phyloP scores from a whole-genome alignment of 1,140 invertebrate species.

The Melipona quadrifasciata region DNA sequence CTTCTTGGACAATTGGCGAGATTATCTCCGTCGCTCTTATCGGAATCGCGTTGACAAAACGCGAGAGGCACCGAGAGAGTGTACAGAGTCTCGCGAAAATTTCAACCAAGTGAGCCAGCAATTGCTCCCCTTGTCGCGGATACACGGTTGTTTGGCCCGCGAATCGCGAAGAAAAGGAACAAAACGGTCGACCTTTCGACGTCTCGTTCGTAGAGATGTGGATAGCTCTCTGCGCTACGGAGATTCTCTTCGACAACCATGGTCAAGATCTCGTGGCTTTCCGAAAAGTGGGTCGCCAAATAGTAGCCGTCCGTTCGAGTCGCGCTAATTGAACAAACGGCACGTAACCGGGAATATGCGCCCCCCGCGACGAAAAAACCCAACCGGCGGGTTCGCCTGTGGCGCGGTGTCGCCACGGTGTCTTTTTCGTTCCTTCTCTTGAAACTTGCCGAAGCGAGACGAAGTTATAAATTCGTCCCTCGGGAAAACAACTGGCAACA shows the following conservation, averaged over 20 bases:
- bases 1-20: too few species aligned
- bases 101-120: neutral
- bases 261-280: constrained; percentile 34
- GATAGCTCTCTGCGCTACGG: too few species aligned
- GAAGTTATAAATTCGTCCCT: constrained; percentile 70
- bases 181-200: too few species aligned
- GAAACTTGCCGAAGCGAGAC: constrained; percentile 55
- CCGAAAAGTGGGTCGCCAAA: constrained; percentile 49
- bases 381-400: neutral
- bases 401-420: neutral
- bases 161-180: neutral
- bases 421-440: constrained; percentile 55
- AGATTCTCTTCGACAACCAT: neutral
- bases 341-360: neutral
- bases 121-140: constrained; percentile 17
- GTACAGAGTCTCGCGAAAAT: too few species aligned
- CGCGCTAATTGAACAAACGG: constrained; percentile 50
- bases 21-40: too few species aligned
- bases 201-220: too few species aligned
- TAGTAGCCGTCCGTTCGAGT: neutral
- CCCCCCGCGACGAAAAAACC: constrained; percentile 8
- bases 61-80: too few species aligned
- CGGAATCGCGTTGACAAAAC: too few species aligned
- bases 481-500: constrained; percentile 71
- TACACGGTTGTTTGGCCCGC: constrained; percentile 8